These are phyloP conservation scores for Eupeodes corollae DNA, from an alignment of 1,140 invertebrate genomes.

Conservation along the genomic window DNA sequence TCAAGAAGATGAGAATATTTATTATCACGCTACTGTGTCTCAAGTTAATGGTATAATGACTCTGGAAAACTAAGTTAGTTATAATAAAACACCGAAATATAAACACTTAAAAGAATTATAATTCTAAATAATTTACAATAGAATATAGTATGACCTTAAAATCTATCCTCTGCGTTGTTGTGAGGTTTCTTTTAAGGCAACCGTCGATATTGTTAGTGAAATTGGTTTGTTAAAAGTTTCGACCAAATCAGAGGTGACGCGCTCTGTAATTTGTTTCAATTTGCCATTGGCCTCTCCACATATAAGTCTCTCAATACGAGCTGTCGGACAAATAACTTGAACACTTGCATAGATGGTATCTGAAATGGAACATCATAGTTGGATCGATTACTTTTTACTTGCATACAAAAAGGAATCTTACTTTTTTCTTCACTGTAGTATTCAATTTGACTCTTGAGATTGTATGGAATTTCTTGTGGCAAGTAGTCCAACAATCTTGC, in stretches of 20 bases:
- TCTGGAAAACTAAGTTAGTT: no score
- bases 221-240: slow-evolving; percentile 35
- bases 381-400: not conserved
- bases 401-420: slow-evolving; percentile 10
- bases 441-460: slow-evolving; percentile 51
- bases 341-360: slow-evolving; percentile 50
- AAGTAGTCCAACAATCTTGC: slow-evolving; percentile 71
- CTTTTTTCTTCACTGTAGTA: slow-evolving; percentile 49
- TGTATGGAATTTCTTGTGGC: slow-evolving; percentile 73
- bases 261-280: slow-evolving; percentile 52
- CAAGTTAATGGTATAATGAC: no score
- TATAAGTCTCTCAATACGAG: slow-evolving; percentile 49
- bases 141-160: no score
- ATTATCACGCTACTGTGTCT: no score
- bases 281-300: slow-evolving; percentile 52
- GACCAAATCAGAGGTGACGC: slow-evolving; percentile 37
- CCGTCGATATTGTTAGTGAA: slow-evolving; percentile 32
- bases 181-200: no score
- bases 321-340: slow-evolving; percentile 47
- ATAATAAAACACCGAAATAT: no score
- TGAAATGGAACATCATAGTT: slow-evolving; percentile 16
- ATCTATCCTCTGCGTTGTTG: not conserved
- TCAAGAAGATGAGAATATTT: no score
- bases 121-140: no score
- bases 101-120: no score